Evolutionary conservation across 2,888 invertebrate species (phyloP).

Genomic region (Uropetala carovei): DNA sequence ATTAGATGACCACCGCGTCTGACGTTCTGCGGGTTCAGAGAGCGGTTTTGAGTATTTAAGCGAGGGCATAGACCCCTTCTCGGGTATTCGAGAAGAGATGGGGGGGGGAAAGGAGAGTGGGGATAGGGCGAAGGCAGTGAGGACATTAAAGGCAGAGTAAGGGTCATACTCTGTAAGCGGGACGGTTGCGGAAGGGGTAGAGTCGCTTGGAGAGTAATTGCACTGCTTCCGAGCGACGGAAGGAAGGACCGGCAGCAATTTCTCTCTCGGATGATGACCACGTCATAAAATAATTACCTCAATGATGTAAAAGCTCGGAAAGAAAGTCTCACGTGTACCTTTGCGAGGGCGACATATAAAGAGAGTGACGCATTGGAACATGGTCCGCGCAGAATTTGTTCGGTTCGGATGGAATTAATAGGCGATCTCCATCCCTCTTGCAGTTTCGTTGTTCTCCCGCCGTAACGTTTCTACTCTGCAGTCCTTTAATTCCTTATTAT

Average conservation of each 20-base stretch:
- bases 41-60: background rate
- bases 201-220: background rate
- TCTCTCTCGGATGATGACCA: slow-evolving; percentile 27
- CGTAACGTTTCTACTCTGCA: too few relatives aligned
- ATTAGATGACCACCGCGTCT: slow-evolving; percentile 34
- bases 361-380: background rate
- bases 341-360: background rate
- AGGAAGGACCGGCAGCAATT: background rate
- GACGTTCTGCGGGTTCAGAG: background rate
- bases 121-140: background rate
- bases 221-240: background rate
- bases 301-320: slow-evolving; percentile 46
- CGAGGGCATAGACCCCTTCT: too few relatives aligned
- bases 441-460: too few relatives aligned
- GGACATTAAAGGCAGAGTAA: background rate
- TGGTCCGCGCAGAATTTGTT: background rate
- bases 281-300: slow-evolving; percentile 47
- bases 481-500: too few relatives aligned
- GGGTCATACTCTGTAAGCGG: slow-evolving; percentile 1
- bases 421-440: too few relatives aligned
- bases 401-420: background rate
- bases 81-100: too few relatives aligned
- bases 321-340: background rate
- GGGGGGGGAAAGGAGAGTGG: background rate
- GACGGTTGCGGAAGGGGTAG: background rate